phyloP scores from a whole-genome alignment of 2,888 invertebrate genomes.

The Apoderus coryli region DNA sequence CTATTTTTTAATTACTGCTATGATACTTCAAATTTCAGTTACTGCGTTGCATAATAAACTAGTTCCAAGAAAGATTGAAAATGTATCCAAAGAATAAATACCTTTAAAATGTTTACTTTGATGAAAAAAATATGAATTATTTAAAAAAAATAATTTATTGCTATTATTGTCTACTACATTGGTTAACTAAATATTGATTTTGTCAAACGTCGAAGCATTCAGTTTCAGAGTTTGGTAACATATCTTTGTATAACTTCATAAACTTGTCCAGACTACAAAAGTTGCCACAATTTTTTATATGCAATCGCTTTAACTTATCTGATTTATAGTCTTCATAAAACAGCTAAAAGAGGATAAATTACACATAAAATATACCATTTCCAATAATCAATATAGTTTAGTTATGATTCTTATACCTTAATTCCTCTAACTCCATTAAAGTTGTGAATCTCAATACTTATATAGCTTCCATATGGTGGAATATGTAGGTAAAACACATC shows the following conservation, averaged over 20 bases:
- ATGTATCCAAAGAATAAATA: too few relatives aligned
- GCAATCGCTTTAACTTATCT: constrained; percentile 13
- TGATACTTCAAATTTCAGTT: too few relatives aligned
- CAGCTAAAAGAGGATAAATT: constrained; percentile 17
- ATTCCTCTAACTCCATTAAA: constrained; percentile 16
- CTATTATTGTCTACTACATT: too few relatives aligned
- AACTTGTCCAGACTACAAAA: constrained; percentile 17
- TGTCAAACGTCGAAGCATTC: constrained; percentile 20
- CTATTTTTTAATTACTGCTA: too few relatives aligned
- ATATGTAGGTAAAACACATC: constrained; percentile 21
- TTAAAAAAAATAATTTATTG: too few relatives aligned
- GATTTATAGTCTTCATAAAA: constrained; percentile 21
- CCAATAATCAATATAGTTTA: neutral
- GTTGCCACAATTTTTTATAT: constrained; percentile 16
- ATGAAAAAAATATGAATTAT: too few relatives aligned
- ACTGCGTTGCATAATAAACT: too few relatives aligned
- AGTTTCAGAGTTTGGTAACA: constrained; percentile 16
- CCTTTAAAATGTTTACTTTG: too few relatives aligned
- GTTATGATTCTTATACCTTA: constrained; percentile 14
- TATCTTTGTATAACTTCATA: constrained; percentile 12
- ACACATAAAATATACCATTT: neutral
- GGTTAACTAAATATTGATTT: too few relatives aligned
- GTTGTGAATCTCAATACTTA: constrained; percentile 24
- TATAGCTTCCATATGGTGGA: constrained; percentile 25
- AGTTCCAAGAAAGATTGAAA: too few relatives aligned